phyloP scores from a whole-genome alignment of 1,140 invertebrate species.

The Lordiphosa clarofinis region DNA sequence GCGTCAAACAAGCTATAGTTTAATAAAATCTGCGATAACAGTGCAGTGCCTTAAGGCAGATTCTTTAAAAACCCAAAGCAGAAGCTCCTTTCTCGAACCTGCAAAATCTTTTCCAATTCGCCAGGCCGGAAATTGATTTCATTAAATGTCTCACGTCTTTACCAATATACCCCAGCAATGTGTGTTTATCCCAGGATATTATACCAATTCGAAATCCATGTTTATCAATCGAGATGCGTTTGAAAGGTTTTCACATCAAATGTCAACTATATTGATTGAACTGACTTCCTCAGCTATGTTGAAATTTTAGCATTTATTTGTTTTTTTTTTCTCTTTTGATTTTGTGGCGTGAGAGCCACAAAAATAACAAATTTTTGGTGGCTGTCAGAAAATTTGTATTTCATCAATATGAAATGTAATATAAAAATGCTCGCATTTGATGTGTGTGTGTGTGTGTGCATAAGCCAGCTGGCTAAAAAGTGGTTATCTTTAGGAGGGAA shows the following conservation, averaged over 20 bases:
- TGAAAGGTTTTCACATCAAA: constrained; percentile 52
- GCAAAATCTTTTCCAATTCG: too few relatives aligned
- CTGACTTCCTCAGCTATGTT: constrained; percentile 26
- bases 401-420: constrained; percentile 42
- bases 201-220: constrained; percentile 28
- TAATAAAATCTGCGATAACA: too few relatives aligned
- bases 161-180: background rate
- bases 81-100: too few relatives aligned
- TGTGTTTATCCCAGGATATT: constrained; percentile 17
- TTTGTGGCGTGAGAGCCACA: constrained; percentile 19
- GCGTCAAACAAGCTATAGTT: too few relatives aligned
- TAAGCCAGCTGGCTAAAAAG: constrained; percentile 23
- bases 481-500: constrained; percentile 1
- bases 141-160: background rate
- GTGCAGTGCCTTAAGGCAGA: too few relatives aligned
- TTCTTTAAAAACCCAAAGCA: too few relatives aligned
- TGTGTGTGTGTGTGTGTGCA: constrained; percentile 8
- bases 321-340: constrained; percentile 3
- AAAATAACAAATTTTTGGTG: constrained; percentile 19
- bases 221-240: constrained; percentile 35
- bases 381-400: constrained; percentile 27
- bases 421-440: constrained; percentile 9
- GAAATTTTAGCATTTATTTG: constrained; percentile 20
- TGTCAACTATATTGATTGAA: constrained; percentile 59
- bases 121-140: background rate